Evolutionary conservation across 2,113 vertebrate genomes (phyloP), one percentile per base, ranked within the genome.

Genomic region (Choloepus hoffmanni): DNA sequence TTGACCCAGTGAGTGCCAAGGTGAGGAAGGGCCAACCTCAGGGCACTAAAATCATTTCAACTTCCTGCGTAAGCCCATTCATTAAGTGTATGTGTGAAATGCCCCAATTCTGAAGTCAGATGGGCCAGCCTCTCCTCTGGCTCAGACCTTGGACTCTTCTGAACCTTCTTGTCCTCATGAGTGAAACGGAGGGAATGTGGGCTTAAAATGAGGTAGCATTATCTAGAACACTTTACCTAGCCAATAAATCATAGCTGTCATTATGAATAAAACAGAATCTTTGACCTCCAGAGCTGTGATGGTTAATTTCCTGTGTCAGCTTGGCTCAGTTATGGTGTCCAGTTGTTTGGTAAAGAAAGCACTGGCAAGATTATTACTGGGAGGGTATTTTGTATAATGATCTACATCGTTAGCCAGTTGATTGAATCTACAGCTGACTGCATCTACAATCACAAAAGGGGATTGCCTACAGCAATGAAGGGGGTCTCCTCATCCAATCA

Each of bases 241-340:
- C 5, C 15, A 16, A 0, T 4, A 18, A 24, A 50, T 26, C 3
- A 0, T 7, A 62, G 53, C 67, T 65, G 33, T 33, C 55, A 26
- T 30, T 13, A 21, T 18, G 62, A 82, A 21, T 40, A 33, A 40
- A 43, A 30, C 24, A n/a, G 18, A 3, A 13, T 16, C 36, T 62
- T 19, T 58, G 43, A 70, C 5, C 53, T 36, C 62, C 28, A 68
- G n/a, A 58, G 55, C 55, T 58, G 55, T 58, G 55, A 21, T 19
- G 55, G 55, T 58, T 58, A 58, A 58, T 58, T 58, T 58, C 16
- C 55, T 58, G 15, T 18, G 55, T 58, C 16, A 58, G 14, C 55
- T 58, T 58, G 55, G 16, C 55, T 58, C 14, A 18, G 16, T 58
- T 15, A 58, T 58, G 55, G 14, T 58, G 14, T 18, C 16, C 55